phyloP scores from a whole-genome alignment of 2,888 invertebrate genomes.

The Caenorhabditis plicata region DNA sequence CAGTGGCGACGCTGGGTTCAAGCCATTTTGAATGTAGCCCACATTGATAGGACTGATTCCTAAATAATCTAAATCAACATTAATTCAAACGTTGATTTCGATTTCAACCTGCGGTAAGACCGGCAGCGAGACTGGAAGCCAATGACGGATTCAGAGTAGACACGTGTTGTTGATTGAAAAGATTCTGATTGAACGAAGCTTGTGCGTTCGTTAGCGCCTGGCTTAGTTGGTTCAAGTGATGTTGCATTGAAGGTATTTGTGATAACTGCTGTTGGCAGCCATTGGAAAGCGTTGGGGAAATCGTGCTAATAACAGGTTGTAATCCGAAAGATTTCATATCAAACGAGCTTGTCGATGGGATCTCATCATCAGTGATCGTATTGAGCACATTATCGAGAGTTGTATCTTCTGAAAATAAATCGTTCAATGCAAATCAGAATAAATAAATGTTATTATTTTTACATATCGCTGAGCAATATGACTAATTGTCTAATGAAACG shows the following conservation, averaged over 20 bases:
- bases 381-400: slow-evolving; percentile 53
- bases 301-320: slow-evolving; percentile 25
- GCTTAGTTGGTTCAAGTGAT: slow-evolving; percentile 25
- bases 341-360: slow-evolving; percentile 20
- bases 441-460: too few species aligned
- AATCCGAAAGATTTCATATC: slow-evolving; percentile 24
- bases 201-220: slow-evolving; percentile 27
- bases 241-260: slow-evolving; percentile 32
- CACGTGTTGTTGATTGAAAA: slow-evolving; percentile 26
- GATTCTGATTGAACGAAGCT: slow-evolving; percentile 24
- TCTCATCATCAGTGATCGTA: slow-evolving; percentile 43
- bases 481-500: too few species aligned
- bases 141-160: slow-evolving; percentile 35
- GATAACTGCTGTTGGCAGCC: slow-evolving; percentile 3
- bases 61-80: slow-evolving; percentile 3
- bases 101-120: slow-evolving; percentile 32
- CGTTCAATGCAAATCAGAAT: neutral
- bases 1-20: slow-evolving; percentile 44
- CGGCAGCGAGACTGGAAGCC: slow-evolving; percentile 41
- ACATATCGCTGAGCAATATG: too few species aligned
- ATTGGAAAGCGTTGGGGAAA: slow-evolving; percentile 12
- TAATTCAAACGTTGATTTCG: neutral
- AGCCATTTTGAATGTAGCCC: slow-evolving; percentile 32
- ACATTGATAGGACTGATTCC: slow-evolving; percentile 40
- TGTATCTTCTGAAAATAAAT: slow-evolving; percentile 49